Base-by-base conservation (phyloP, 1,140 invertebrate genomes). In the Augochlora pura region DNA sequence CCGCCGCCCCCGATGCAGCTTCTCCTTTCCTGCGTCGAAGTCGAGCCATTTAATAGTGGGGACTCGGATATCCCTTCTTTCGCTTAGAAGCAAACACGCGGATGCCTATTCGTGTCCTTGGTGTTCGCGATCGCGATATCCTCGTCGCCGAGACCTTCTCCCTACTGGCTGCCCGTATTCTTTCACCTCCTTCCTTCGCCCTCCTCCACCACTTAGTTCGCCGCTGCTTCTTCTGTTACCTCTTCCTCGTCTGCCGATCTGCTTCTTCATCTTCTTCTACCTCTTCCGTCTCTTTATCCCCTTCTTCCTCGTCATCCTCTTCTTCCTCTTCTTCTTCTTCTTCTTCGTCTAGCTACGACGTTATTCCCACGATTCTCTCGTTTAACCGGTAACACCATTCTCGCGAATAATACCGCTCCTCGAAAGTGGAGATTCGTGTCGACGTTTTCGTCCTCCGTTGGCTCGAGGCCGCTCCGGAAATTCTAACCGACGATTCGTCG, bases 1-100 rank as follows among this genome's bases (percentile, higher is more conserved):
- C 80, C 86, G 89, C 92, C 91, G 91, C 92, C 91, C 91, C 91
- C 91, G 77, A 90, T 89, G 89, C 88, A 87, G 86, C 90, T 90
- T 75, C 84, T 90, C 89, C 91, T 91, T 90, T 87, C 90, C 89
- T 66, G 86, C 88, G 85, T 87, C 82, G 52, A 77, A 86, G 67
- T 79, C 84, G 67, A 59, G 68, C 85, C 75, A 90, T 92, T 91
- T 89, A 91, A 91, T 91, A 91, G 91, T 92, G 91, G 92, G 91
- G 91, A 90, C 81, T 90, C 81, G 80, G 62, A 70, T 77, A 91
- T 91, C 90, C 90, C 91, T 92, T 92, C 91, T 91, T 93, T 91
- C 87, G 88, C 89, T 87, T 88, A 52, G 21, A 69, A 59, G 64
- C 52, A 49, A 57, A 38, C 62, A 74, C 62, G 75, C 38, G 38